These are phyloP conservation scores for Lacanobia wlatinum DNA, from an alignment of 2,888 invertebrate species.

Conservation along the genomic window DNA sequence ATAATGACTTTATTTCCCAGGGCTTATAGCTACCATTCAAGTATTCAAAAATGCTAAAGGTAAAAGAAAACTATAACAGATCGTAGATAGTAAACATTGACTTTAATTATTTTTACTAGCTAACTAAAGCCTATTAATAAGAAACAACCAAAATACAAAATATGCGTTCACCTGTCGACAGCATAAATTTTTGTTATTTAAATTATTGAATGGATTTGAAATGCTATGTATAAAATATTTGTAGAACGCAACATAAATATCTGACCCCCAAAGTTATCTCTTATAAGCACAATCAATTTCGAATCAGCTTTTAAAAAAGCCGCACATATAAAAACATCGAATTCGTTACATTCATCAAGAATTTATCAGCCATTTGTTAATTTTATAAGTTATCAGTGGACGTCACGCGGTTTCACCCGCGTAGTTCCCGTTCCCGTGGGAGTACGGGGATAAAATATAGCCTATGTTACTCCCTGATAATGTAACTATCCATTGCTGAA, in stretches of 20 bases:
- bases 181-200: not conserved
- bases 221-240: constrained; percentile 8
- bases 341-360: constrained; percentile 25
- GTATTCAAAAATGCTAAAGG: not conserved
- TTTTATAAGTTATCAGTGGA: constrained; percentile 37
- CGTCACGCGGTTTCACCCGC: too few species aligned
- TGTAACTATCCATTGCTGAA: too few species aligned
- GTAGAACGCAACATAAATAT: constrained; percentile 35
- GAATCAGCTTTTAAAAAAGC: constrained; percentile 29
- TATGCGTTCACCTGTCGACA: not conserved
- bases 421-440: too few species aligned
- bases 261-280: constrained; percentile 38
- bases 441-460: too few species aligned
- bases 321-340: constrained; percentile 24
- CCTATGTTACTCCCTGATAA: too few species aligned
- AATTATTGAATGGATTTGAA: constrained; percentile 10
- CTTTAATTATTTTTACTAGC: not conserved
- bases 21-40: not conserved
- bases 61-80: not conserved
- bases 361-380: constrained; percentile 37
- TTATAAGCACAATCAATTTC: constrained; percentile 47
- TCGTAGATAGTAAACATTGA: not conserved
- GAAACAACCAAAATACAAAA: not conserved
- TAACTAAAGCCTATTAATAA: not conserved
- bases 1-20: constrained; percentile 36